phyloP scores from a whole-genome alignment of 92 coral and sea anemone genomes.

The Siderastrea siderea region DNA sequence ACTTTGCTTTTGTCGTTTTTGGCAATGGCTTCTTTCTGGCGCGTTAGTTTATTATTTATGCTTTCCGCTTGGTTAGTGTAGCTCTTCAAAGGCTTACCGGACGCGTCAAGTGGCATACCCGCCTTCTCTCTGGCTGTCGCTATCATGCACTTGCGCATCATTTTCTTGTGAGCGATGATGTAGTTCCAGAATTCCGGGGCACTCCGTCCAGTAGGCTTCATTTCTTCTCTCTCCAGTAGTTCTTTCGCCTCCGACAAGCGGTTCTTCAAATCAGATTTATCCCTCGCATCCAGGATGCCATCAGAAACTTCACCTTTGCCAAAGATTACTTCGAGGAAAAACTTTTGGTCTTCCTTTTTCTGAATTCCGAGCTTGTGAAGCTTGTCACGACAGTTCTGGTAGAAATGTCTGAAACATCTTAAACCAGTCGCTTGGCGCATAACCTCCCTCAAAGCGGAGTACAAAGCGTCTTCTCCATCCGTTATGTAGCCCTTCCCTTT shows the following conservation, averaged over 20 bases:
- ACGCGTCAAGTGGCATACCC: constrained; percentile 32
- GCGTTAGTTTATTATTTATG: constrained; percentile 60
- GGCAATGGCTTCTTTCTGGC: constrained; percentile 59
- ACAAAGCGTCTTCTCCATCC: constrained; percentile 38
- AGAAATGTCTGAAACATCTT: constrained; percentile 42
- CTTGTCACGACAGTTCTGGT: constrained; percentile 38
- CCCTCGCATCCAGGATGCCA: constrained; percentile 27
- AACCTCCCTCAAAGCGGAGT: constrained; percentile 26
- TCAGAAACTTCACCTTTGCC: not conserved
- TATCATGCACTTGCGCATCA: constrained; percentile 26
- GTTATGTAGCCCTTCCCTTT: constrained; percentile 32
- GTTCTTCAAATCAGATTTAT: constrained; percentile 17
- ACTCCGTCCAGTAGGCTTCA: not conserved
- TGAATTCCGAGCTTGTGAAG: constrained; percentile 18
- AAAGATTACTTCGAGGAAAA: constrained; percentile 35
- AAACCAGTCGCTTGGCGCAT: constrained; percentile 18
- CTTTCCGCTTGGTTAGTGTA: constrained; percentile 68
- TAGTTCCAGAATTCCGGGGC: constrained; percentile 39
- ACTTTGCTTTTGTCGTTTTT: constrained; percentile 47
- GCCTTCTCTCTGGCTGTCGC: constrained; percentile 27
- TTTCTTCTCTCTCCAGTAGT: constrained; percentile 18
- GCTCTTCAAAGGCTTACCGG: not conserved
- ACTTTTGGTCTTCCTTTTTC: constrained; percentile 29
- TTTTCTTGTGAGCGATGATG: not conserved
- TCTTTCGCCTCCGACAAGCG: constrained; percentile 21